Evolutionary conservation across 2,888 invertebrate species (phyloP).

Genomic region (Tachina fera): DNA sequence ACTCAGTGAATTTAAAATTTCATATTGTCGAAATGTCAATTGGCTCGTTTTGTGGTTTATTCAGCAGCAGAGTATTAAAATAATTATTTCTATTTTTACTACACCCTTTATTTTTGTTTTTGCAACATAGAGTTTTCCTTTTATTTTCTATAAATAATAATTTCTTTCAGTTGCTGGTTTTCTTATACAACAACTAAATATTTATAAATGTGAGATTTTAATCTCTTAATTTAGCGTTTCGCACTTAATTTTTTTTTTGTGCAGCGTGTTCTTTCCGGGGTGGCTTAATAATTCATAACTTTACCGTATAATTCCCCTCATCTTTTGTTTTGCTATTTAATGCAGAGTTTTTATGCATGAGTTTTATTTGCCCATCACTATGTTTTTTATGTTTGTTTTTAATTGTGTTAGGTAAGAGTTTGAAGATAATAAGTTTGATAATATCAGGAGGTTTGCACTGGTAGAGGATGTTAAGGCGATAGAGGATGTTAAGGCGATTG

Average conservation of each 20-base stretch:
- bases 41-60: no score
- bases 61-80: no score
- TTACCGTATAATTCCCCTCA: constrained; percentile 8
- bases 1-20: no score
- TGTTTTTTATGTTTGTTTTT: not conserved
- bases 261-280: constrained; percentile 10
- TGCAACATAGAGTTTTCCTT: not conserved
- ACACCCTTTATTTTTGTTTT: constrained; percentile 3
- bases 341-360: constrained; percentile 7
- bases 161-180: not conserved
- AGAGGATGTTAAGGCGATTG: not conserved
- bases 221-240: constrained; percentile 67
- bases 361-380: not conserved
- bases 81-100: not conserved
- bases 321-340: constrained; percentile 16
- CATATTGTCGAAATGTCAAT: no score
- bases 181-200: constrained; percentile 43
- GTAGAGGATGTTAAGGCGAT: not conserved
- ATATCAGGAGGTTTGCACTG: not conserved
- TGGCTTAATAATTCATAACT: constrained; percentile 48
- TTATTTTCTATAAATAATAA: constrained; percentile 2
- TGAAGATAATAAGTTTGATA: not conserved
- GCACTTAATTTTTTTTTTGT: constrained; percentile 31
- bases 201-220: constrained; percentile 57
- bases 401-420: constrained; percentile 45